Conservation (phyloP, 2,888 invertebrate genomes). For the Drosophila demipolita region DNA sequence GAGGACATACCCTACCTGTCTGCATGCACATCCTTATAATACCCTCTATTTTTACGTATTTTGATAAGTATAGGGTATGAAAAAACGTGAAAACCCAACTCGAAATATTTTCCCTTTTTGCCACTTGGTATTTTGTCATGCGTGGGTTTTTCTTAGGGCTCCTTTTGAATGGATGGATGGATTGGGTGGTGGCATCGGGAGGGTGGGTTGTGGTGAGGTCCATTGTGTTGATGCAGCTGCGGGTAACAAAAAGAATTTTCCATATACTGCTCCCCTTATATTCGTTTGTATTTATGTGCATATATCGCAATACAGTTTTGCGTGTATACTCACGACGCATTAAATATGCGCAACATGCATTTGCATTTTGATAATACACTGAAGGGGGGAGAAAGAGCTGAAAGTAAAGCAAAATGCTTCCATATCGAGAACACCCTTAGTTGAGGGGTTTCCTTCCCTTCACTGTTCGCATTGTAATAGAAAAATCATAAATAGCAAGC, state of each 20-base stretch:
- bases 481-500: slow-evolving; percentile 55
- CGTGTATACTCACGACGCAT: slow-evolving; percentile 56
- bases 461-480: slow-evolving; percentile 35
- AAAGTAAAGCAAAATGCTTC: slow-evolving; percentile 33
- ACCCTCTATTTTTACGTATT: neutral
- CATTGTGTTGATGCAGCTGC: slow-evolving; percentile 72
- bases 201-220: slow-evolving; percentile 30
- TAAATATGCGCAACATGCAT: slow-evolving; percentile 75
- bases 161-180: slow-evolving; percentile 15
- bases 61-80: slow-evolving; percentile 27
- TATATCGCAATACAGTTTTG: slow-evolving; percentile 36
- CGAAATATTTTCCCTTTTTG: slow-evolving; percentile 47
- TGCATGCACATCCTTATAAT: neutral
- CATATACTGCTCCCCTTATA: slow-evolving; percentile 32
- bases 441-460: slow-evolving; percentile 8
- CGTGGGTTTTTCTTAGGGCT: slow-evolving; percentile 65
- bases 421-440: slow-evolving; percentile 25
- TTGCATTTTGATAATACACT: slow-evolving; percentile 69
- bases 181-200: slow-evolving; percentile 1
- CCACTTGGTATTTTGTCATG: slow-evolving; percentile 77
- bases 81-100: neutral
- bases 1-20: neutral
- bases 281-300: slow-evolving; percentile 26
- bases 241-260: slow-evolving; percentile 65
- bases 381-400: slow-evolving; percentile 12